These are phyloP conservation scores for Vanessa tameamea DNA, from an alignment of 1,140 invertebrate species.

Conservation along the genomic window DNA sequence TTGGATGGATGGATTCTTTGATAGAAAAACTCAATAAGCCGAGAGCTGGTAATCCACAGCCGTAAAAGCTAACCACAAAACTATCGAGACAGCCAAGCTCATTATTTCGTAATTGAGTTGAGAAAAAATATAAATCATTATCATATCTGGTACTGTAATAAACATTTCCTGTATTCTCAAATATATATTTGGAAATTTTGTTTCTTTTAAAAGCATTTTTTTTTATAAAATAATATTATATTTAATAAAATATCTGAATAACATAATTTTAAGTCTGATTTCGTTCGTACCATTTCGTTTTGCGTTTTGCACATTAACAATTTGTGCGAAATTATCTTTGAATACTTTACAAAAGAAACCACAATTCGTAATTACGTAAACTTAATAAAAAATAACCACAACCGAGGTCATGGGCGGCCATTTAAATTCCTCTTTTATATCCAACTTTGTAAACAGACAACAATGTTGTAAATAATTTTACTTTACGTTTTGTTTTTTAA, in stretches of 20 bases:
- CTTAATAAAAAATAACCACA: constrained; percentile 43
- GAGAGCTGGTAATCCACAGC: too few species aligned
- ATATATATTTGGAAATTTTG: too few species aligned
- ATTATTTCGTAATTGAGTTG: too few species aligned
- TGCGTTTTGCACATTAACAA: constrained; percentile 15
- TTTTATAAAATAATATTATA: too few species aligned
- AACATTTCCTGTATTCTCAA: too few species aligned
- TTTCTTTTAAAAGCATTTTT: too few species aligned
- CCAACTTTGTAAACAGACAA: constrained; percentile 1
- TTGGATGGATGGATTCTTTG: too few species aligned
- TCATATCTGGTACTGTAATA: too few species aligned
- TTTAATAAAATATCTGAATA: neutral
- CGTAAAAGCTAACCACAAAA: too few species aligned
- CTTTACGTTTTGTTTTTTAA: neutral
- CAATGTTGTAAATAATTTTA: neutral
- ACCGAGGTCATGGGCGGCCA: constrained; percentile 31
- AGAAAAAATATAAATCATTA: too few species aligned
- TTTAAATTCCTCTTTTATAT: constrained; percentile 28
- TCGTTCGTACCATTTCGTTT: neutral
- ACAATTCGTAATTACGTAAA: constrained; percentile 41
- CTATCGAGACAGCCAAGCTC: too few species aligned
- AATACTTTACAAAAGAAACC: constrained; percentile 39
- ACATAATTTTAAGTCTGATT: neutral
- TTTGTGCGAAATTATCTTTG: constrained; percentile 29
- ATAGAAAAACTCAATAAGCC: too few species aligned